These are phyloP conservation scores for Hydropotes inermis DNA, from an alignment of 2,113 vertebrate species.

Conservation along the genomic window DNA sequence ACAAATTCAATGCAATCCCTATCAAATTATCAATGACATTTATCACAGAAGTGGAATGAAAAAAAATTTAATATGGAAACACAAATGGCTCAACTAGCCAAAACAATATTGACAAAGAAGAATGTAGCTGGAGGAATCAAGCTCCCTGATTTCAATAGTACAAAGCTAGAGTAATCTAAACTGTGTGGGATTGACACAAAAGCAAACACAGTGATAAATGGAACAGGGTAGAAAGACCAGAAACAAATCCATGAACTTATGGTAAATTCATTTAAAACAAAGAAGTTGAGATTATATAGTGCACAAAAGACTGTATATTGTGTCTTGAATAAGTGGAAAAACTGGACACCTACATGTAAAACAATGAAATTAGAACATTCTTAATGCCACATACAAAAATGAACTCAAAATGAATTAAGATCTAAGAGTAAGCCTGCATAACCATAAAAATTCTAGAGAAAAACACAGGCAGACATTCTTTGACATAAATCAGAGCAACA, in stretches of 20 bases:
- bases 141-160: neutral
- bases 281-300: neutral
- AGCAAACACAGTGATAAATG: neutral
- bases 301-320: neutral
- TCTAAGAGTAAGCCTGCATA: neutral
- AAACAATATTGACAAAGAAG: neutral
- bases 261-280: neutral
- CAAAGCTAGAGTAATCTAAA: neutral
- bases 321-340: neutral
- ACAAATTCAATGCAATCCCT: neutral
- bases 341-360: neutral
- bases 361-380: neutral
- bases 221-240: neutral
- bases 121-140: neutral
- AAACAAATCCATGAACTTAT: neutral
- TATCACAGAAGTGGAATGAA: neutral
- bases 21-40: neutral
- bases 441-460: neutral
- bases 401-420: neutral
- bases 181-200: neutral
- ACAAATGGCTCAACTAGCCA: neutral
- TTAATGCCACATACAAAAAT: neutral
- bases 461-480: neutral
- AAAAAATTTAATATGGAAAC: neutral
- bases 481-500: neutral